Conservation (phyloP, 2,888 invertebrate species). For the Temnothorax unifasciatus region DNA sequence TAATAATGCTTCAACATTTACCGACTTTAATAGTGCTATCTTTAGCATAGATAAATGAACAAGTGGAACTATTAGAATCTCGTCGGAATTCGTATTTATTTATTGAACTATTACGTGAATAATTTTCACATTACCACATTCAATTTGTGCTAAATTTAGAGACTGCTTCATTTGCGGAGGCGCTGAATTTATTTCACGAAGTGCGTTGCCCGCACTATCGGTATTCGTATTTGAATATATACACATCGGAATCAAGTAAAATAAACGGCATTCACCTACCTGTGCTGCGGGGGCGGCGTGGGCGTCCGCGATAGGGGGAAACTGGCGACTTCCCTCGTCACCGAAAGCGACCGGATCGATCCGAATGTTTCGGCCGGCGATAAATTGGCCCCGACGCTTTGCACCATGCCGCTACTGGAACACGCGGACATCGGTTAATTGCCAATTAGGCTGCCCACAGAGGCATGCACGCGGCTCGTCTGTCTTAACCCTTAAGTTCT, state of each 20-base stretch:
- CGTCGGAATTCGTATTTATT: background rate
- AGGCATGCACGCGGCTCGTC: background rate
- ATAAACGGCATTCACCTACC: slow-evolving; percentile 74
- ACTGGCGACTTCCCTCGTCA: slow-evolving; percentile 92
- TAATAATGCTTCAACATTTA: too few species aligned
- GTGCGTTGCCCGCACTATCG: background rate
- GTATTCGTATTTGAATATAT: background rate
- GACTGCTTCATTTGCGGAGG: background rate
- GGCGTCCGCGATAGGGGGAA: slow-evolving; percentile 92
- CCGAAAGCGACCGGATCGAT: slow-evolving; percentile 91
- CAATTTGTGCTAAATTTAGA: background rate
- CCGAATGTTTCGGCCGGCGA: slow-evolving; percentile 92
- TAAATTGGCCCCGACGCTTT: slow-evolving; percentile 89
- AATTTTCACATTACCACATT: background rate
- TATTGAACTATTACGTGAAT: background rate
- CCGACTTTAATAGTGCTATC: background rate
- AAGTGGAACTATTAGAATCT: background rate
- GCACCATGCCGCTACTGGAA: slow-evolving; percentile 90
- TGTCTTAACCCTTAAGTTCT: background rate
- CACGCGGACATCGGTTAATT: slow-evolving; percentile 58
- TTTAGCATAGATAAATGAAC: background rate
- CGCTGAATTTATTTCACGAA: background rate
- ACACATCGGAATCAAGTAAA: background rate
- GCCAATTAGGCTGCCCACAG: slow-evolving; percentile 42
- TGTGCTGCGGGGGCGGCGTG: slow-evolving; percentile 89